A percentile compares a stretch with the other conserved stretches of the same genome.
Conservation (phyloP, 1,140 invertebrate genomes). For the Drosophila guanche region DNA sequence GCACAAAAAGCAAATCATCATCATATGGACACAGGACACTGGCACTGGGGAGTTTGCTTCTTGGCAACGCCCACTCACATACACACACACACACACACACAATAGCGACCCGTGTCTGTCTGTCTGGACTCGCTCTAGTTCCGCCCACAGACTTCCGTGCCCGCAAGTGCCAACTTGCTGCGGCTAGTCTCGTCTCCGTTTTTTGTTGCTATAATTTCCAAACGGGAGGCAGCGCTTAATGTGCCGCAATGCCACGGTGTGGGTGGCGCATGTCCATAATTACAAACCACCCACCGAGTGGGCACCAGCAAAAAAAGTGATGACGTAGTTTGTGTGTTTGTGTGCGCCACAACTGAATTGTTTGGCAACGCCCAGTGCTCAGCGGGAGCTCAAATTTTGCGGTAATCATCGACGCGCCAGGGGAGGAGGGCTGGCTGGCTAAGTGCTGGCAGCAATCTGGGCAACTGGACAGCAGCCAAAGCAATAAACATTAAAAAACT, state of each 20-base stretch:
- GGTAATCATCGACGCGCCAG: slow-evolving; percentile 63
- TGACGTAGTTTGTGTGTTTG: slow-evolving; percentile 73
- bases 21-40: slow-evolving; percentile 42
- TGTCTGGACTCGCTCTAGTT: slow-evolving; percentile 80
- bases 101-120: slow-evolving; percentile 48
- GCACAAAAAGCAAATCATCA: slow-evolving; percentile 68
- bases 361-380: slow-evolving; percentile 74
- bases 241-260: slow-evolving; percentile 35
- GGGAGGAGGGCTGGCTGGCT: slow-evolving; percentile 16
- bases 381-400: slow-evolving; percentile 59
- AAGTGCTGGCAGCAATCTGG: slow-evolving; percentile 59
- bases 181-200: slow-evolving; percentile 29
- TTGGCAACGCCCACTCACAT: slow-evolving; percentile 48
- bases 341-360: slow-evolving; percentile 62
- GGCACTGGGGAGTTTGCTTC: slow-evolving; percentile 48
- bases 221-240: slow-evolving; percentile 31
- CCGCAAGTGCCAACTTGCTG: slow-evolving; percentile 58
- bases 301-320: slow-evolving; percentile 46
- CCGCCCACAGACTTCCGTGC: slow-evolving; percentile 77
- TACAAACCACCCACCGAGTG: slow-evolving; percentile 69
- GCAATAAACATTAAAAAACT: slow-evolving; percentile 45
- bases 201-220: slow-evolving; percentile 53
- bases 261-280: slow-evolving; percentile 71
- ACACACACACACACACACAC: no score
- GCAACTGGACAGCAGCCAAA: slow-evolving; percentile 45